A percentile compares a stretch with the other conserved stretches of the same genome.
Evolutionary conservation across 1,140 invertebrate species (phyloP).

Genomic region (Drosophila kikkawai): DNA sequence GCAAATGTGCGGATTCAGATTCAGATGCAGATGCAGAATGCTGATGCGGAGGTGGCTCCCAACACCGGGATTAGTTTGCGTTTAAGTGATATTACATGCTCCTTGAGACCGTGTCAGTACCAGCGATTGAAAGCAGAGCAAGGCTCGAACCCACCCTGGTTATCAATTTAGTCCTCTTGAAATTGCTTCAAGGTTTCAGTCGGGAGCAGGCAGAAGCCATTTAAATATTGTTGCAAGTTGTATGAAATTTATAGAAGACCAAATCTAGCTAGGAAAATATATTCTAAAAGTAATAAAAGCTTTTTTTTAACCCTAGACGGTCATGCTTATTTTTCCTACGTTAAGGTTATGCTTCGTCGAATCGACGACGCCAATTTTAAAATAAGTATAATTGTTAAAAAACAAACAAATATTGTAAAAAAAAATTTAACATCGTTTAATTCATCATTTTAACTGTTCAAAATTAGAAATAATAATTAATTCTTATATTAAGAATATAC

Average conservation of each 20-base stretch:
- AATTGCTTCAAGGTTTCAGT: not conserved
- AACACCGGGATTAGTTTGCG: slow-evolving; percentile 60
- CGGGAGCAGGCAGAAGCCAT: too few relatives aligned
- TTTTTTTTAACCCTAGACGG: too few relatives aligned
- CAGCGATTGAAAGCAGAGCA: slow-evolving; percentile 1
- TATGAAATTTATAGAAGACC: not conserved
- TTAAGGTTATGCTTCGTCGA: too few relatives aligned
- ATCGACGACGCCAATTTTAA: too few relatives aligned
- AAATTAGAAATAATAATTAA: too few relatives aligned
- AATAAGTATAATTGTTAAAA: too few relatives aligned
- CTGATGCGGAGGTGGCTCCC: slow-evolving; percentile 10
- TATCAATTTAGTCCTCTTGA: not conserved
- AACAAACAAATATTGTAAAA: too few relatives aligned
- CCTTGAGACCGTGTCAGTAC: slow-evolving; percentile 37
- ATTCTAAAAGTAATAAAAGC: too few relatives aligned
- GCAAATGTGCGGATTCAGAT: slow-evolving; percentile 24
- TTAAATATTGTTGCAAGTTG: not conserved
- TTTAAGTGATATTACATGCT: slow-evolving; percentile 71
- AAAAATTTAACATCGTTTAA: too few relatives aligned
- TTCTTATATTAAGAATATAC: too few relatives aligned
- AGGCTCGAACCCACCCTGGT: not conserved
- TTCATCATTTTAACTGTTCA: too few relatives aligned
- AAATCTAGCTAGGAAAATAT: not conserved
- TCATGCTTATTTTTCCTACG: too few relatives aligned
- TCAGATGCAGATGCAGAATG: slow-evolving; percentile 2